phyloP scores from a whole-genome alignment of 2,888 invertebrate species.

The Drosophila diplacantha region DNA sequence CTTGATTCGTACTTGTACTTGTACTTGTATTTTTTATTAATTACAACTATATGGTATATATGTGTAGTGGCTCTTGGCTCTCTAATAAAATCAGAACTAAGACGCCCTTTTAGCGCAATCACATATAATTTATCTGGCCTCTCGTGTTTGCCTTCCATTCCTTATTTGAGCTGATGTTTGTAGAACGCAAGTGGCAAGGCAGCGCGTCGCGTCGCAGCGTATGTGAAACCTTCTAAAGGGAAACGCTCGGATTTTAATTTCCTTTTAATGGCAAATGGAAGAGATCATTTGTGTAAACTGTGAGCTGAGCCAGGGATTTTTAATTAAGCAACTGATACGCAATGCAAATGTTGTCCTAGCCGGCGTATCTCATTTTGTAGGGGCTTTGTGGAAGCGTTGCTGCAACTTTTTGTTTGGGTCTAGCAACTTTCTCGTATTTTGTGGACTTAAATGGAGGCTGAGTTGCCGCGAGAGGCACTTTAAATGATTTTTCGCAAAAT shows the following conservation, averaged over 20 bases:
- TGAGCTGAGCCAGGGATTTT: slow-evolving; percentile 23
- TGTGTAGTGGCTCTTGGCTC: neutral
- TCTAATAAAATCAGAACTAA: neutral
- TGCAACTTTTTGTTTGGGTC: slow-evolving; percentile 8
- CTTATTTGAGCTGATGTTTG: slow-evolving; percentile 42
- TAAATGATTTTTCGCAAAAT: slow-evolving; percentile 35
- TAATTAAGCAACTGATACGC: slow-evolving; percentile 45
- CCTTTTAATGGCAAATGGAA: slow-evolving; percentile 22
- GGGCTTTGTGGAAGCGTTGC: slow-evolving; percentile 15
- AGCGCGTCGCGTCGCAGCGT: slow-evolving; percentile 1
- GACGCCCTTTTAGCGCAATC: slow-evolving; percentile 16
- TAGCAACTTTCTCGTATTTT: slow-evolving; percentile 16
- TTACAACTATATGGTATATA: neutral
- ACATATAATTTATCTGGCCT: slow-evolving; percentile 34
- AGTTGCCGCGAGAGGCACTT: slow-evolving; percentile 10
- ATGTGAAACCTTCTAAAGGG: slow-evolving; percentile 11
- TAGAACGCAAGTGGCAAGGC: slow-evolving; percentile 20
- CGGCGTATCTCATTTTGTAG: neutral
- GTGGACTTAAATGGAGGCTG: slow-evolving; percentile 8
- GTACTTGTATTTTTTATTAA: too few relatives aligned
- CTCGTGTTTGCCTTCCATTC: slow-evolving; percentile 33
- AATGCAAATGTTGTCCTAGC: slow-evolving; percentile 35
- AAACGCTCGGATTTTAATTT: slow-evolving; percentile 30
- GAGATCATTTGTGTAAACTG: slow-evolving; percentile 33
- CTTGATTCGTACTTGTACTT: too few relatives aligned